A percentile compares a stretch with the other conserved stretches of the same genome.
These are phyloP conservation scores for Pocillopora verrucosa DNA, from an alignment of 64 coral and sea anemone species.

Conservation along the genomic window DNA sequence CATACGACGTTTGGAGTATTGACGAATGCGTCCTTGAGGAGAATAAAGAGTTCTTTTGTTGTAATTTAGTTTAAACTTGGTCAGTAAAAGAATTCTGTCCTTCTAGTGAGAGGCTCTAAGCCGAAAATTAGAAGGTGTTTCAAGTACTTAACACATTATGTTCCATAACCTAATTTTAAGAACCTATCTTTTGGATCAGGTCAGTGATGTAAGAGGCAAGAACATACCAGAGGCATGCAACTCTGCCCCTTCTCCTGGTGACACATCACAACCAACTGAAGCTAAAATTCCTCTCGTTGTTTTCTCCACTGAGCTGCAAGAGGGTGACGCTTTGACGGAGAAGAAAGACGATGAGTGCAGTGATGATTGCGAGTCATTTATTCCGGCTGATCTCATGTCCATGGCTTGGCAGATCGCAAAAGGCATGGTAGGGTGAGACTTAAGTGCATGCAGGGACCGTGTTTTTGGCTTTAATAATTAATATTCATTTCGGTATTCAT, in stretches of 20 bases:
- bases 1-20: no score
- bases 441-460: not conserved
- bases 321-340: not conserved
- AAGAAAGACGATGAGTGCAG: not conserved
- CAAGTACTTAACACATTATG: no score
- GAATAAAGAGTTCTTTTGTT: no score
- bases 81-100: no score
- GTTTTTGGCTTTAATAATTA: no score
- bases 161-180: not conserved
- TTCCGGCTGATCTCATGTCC: not conserved
- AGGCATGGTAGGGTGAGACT: not conserved
- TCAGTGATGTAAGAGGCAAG: not conserved
- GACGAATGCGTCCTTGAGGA: no score
- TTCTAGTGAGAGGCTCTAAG: no score
- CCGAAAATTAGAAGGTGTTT: no score
- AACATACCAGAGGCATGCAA: not conserved
- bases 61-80: no score
- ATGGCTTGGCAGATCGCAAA: constrained; percentile 10
- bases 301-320: not conserved
- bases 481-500: no score
- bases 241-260: not conserved
- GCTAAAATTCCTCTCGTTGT: not conserved
- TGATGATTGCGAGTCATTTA: constrained; percentile 15
- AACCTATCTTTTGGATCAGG: not conserved
- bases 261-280: not conserved